Evolutionary conservation across 2,113 vertebrate genomes (phyloP).

Genomic region (Nesospiza acunhae): DNA sequence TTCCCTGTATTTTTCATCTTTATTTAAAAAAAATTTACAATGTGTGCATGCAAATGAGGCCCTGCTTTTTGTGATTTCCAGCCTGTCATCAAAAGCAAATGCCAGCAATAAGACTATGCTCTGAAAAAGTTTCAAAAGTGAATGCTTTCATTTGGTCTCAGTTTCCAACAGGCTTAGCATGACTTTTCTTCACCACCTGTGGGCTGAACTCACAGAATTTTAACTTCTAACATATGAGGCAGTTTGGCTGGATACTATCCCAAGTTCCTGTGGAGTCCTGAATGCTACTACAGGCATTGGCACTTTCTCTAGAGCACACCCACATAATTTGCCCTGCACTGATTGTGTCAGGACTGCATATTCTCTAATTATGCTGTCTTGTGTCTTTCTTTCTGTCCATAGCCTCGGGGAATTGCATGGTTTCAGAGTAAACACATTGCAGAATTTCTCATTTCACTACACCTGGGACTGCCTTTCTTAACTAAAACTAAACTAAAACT

Average conservation of each 20-base stretch:
- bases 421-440: neutral
- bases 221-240: neutral
- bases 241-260: neutral
- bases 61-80: neutral
- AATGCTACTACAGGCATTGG: neutral
- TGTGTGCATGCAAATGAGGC: neutral
- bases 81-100: neutral
- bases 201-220: neutral
- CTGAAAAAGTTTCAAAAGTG: neutral
- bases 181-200: neutral
- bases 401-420: rapidly evolving
- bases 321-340: neutral
- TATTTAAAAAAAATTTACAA: neutral
- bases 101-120: neutral
- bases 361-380: neutral
- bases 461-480: neutral
- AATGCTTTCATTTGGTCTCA: neutral
- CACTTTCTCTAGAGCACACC: neutral
- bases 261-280: neutral
- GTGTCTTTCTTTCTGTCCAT: neutral
- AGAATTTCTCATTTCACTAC: neutral
- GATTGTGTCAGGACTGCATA: neutral
- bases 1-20: neutral
- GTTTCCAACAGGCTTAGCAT: neutral
- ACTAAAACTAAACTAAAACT: neutral